phyloP scores from a whole-genome alignment of 2,797 vertebrate species.

The Ateles fusciceps region DNA sequence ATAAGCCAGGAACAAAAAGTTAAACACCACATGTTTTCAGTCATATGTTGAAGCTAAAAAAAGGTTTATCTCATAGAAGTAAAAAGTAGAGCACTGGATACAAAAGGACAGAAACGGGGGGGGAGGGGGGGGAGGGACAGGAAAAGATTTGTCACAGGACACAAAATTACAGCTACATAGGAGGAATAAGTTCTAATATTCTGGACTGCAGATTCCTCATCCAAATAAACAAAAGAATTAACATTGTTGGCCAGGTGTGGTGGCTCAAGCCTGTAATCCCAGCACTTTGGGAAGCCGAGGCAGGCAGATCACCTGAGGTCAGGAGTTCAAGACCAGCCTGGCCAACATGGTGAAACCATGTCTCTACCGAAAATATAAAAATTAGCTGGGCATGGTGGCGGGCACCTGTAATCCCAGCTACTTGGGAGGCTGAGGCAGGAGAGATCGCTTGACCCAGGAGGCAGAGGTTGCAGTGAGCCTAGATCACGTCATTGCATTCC shows the following conservation, averaged over 20 bases:
- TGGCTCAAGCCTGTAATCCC: not conserved
- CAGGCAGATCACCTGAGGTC: not conserved
- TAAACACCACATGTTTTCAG: not conserved
- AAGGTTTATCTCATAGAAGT: not conserved
- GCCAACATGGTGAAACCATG: too few relatives aligned
- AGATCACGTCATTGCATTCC: not conserved
- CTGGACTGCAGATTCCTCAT: not conserved
- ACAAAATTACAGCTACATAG: not conserved
- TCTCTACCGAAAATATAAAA: too few relatives aligned
- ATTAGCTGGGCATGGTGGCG: too few relatives aligned
- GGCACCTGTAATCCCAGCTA: too few relatives aligned
- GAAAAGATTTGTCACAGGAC: not conserved
- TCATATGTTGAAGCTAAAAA: not conserved
- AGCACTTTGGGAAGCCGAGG: not conserved
- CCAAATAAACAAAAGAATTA: too few relatives aligned
- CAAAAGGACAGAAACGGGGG: not conserved
- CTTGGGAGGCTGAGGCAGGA: not conserved
- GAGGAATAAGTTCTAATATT: not conserved
- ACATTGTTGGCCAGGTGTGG: too few relatives aligned
- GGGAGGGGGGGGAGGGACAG: not conserved
- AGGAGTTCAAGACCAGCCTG: not conserved
- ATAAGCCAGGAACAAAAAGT: not conserved
- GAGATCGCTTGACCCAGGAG: not conserved
- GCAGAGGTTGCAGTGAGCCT: not conserved
- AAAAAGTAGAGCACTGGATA: not conserved